Evolutionary conservation across 2,113 vertebrate species (phyloP).

Genomic region (Cinclus cinclus): DNA sequence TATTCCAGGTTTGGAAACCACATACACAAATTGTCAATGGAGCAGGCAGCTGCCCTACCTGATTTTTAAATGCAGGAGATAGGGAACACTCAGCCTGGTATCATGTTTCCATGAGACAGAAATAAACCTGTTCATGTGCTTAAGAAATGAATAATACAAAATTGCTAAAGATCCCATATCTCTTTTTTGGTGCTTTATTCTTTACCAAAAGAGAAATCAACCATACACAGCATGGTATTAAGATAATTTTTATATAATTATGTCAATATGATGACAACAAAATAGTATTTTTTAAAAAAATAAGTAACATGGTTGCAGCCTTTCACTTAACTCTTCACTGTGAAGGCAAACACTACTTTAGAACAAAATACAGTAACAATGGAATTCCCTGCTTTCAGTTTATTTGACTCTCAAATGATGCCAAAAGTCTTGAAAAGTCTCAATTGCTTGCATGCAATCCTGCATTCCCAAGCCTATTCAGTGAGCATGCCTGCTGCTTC

Average conservation of each 20-base stretch:
- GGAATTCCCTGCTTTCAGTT: neutral
- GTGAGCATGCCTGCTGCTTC: neutral
- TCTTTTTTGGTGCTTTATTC: neutral
- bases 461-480: neutral
- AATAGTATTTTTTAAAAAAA: neutral
- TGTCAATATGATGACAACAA: neutral
- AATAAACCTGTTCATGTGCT: neutral
- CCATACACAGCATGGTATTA: neutral
- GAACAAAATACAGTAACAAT: neutral
- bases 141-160: neutral
- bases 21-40: neutral
- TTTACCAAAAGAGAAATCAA: neutral
- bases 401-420: neutral
- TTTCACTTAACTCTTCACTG: neutral
- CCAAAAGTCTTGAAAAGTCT: neutral
- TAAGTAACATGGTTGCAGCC: neutral
- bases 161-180: accelerated
- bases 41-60: neutral
- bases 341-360: neutral
- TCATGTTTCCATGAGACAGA: neutral
- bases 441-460: neutral
- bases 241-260: neutral
- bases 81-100: neutral
- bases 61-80: neutral
- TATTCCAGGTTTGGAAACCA: neutral